These are phyloP conservation scores for Tenualosa ilisha DNA, from an alignment of 2,797 vertebrate species.

Conservation along the genomic window DNA sequence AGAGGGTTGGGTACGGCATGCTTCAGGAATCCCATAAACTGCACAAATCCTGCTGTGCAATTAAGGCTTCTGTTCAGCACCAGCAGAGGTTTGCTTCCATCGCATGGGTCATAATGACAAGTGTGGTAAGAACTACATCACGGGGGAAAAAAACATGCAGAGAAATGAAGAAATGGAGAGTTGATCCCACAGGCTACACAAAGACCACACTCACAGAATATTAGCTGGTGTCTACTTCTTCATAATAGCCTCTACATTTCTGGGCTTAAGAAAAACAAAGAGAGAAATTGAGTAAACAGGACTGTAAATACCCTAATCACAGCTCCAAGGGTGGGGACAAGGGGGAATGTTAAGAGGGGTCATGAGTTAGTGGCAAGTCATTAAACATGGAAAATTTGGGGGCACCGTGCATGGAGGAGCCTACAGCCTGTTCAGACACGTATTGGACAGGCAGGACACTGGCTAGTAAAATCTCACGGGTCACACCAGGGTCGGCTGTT, in stretches of 20 bases:
- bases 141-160: background rate
- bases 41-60: slow-evolving; percentile 35
- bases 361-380: slow-evolving; percentile 36
- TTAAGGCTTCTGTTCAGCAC: slow-evolving; percentile 23
- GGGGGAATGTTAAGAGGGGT: slow-evolving; percentile 27
- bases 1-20: slow-evolving; percentile 27
- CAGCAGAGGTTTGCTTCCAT: slow-evolving; percentile 9
- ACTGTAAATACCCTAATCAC: background rate
- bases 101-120: background rate
- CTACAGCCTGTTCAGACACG: background rate
- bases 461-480: slow-evolving; percentile 47
- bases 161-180: background rate
- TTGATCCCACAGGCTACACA: background rate
- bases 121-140: background rate
- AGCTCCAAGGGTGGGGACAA: background rate
- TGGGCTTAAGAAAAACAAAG: slow-evolving; percentile 17
- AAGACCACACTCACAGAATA: background rate
- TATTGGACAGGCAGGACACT: slow-evolving; percentile 25
- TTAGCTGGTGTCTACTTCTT: background rate
- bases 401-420: slow-evolving; percentile 17
- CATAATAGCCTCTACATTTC: background rate
- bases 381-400: slow-evolving; percentile 29
- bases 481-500: slow-evolving; percentile 44
- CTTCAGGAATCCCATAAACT: slow-evolving; percentile 45
- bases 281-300: slow-evolving; percentile 13